phyloP scores from a whole-genome alignment of 2,888 invertebrate genomes.

The Neria commutata region DNA sequence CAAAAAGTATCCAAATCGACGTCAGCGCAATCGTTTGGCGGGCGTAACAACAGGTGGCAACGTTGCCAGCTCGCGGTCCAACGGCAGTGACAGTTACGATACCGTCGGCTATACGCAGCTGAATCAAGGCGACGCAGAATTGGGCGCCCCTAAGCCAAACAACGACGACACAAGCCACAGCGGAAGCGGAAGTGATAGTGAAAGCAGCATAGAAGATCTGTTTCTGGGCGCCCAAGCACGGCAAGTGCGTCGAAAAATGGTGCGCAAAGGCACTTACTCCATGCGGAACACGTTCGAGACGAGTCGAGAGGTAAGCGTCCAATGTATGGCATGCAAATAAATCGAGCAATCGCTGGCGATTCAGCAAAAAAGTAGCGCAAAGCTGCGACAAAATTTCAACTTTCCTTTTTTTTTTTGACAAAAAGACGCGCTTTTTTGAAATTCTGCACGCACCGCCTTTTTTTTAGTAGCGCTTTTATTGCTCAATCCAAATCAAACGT shows the following conservation, averaged over 20 bases:
- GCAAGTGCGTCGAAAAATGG: slow-evolving; percentile 36
- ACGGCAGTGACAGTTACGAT: slow-evolving; percentile 1
- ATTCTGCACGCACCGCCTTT: too few species aligned
- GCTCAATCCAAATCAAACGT: too few species aligned
- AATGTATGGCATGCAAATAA: too few species aligned
- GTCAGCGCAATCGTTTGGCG: slow-evolving; percentile 1
- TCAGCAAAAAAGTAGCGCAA: too few species aligned
- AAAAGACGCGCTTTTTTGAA: too few species aligned
- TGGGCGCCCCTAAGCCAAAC: slow-evolving; percentile 32
- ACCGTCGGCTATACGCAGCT: slow-evolving; percentile 38
- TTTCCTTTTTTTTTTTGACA: too few species aligned
- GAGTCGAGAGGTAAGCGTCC: slow-evolving; percentile 33
- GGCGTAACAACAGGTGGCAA: neutral
- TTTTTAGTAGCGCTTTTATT: too few species aligned
- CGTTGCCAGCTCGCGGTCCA: neutral
- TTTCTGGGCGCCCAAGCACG: slow-evolving; percentile 37
- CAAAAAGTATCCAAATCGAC: slow-evolving; percentile 12
- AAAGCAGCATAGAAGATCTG: slow-evolving; percentile 50
- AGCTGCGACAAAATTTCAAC: too few species aligned
- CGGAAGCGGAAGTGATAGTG: slow-evolving; percentile 25
- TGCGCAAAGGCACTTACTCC: slow-evolving; percentile 27
- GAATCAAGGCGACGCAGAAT: slow-evolving; percentile 45
- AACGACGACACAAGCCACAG: slow-evolving; percentile 32
- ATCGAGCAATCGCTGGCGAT: too few species aligned
- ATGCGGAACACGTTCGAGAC: slow-evolving; percentile 32